phyloP scores from a whole-genome alignment of 2,888 invertebrate genomes.

The Calameuta filiformis region DNA sequence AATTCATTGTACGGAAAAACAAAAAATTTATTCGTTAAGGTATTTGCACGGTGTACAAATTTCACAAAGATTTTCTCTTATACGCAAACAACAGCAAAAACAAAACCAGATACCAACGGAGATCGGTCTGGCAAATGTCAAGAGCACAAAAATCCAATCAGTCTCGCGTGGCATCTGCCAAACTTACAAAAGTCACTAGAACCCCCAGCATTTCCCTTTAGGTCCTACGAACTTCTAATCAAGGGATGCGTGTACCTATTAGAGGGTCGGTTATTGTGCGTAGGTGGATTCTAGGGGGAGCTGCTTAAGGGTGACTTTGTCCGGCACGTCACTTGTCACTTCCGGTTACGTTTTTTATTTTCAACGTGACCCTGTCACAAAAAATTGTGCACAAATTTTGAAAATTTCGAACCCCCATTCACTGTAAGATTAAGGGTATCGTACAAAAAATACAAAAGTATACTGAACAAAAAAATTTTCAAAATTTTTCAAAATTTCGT shows the following conservation, averaged over 20 bases:
- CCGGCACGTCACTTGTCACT: constrained; percentile 58
- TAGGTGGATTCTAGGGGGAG: constrained; percentile 42
- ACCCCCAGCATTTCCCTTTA: constrained; percentile 30
- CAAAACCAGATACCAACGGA: background rate
- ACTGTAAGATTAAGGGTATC: background rate
- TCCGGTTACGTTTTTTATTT: constrained; percentile 43
- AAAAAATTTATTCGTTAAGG: background rate
- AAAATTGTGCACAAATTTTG: background rate
- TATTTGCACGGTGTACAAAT: background rate
- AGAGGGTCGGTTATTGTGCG: constrained; percentile 60
- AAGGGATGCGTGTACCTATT: constrained; percentile 64
- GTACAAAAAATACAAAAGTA: too few species aligned
- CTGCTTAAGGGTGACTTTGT: constrained; percentile 36
- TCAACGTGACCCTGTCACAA: background rate
- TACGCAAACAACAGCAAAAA: background rate
- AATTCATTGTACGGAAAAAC: background rate
- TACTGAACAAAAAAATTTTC: background rate
- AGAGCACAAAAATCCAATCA: background rate
- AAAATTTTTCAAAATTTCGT: background rate
- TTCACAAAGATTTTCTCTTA: background rate
- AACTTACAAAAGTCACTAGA: constrained; percentile 14
- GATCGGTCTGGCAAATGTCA: background rate
- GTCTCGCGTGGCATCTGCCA: constrained; percentile 11
- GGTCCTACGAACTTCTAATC: constrained; percentile 53
- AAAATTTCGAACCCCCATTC: background rate